A percentile compares a stretch with the other conserved stretches of the same genome.
Conservation (phyloP, 2,113 vertebrate genomes). For the Mormyrus lacerda region DNA sequence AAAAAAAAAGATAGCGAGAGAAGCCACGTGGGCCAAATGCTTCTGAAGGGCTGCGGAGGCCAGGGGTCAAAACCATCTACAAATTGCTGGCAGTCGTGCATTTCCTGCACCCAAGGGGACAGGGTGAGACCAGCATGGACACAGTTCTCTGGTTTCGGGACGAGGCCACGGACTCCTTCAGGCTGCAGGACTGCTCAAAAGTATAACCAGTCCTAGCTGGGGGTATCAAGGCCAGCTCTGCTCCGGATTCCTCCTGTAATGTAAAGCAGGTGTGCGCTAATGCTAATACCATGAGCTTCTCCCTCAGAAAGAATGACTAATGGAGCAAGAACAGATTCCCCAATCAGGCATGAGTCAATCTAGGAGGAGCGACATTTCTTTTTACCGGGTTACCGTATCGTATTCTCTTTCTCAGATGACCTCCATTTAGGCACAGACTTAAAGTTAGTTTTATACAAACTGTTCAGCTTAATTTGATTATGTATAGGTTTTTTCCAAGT, state of each 20-base stretch:
- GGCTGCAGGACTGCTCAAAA: neutral
- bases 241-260: slow-evolving; percentile 15
- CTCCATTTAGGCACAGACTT: neutral
- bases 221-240: neutral
- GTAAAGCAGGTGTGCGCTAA: slow-evolving; percentile 22
- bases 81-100: neutral
- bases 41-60: neutral
- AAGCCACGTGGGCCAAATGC: neutral
- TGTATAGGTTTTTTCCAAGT: neutral
- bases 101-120: neutral
- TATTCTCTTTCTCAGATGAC: neutral
- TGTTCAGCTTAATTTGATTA: neutral
- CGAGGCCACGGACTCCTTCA: neutral
- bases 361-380: neutral
- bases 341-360: slow-evolving; percentile 2
- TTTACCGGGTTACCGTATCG: neutral
- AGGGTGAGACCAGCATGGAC: neutral
- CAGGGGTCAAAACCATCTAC: slow-evolving; percentile 10
- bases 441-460: neutral
- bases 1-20: neutral
- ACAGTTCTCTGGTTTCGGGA: neutral
- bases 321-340: slow-evolving; percentile 15
- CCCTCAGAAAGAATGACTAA: slow-evolving; percentile 21
- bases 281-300: slow-evolving; percentile 15
- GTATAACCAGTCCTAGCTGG: neutral